These are phyloP conservation scores for Pycnonotus jocosus DNA, from an alignment of 2,113 vertebrate species.

Conservation along the genomic window DNA sequence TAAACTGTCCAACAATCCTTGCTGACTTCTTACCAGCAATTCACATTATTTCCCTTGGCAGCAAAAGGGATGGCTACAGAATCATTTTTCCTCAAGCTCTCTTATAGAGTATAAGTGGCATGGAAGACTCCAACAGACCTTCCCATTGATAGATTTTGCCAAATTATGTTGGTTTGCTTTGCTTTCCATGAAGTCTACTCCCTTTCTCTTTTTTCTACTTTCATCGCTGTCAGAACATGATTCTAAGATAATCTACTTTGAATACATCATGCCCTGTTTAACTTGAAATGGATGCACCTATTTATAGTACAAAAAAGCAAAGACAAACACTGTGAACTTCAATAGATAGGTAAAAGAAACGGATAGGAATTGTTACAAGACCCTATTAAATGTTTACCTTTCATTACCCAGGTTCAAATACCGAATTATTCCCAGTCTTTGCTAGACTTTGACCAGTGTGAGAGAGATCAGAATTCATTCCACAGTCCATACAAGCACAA, in stretches of 20 bases:
- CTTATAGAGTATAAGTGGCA: not conserved
- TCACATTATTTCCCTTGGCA: not conserved
- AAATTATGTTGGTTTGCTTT: not conserved
- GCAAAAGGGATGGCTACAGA: not conserved
- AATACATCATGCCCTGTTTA: not conserved
- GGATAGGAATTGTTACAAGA: not conserved
- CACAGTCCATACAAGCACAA: not conserved
- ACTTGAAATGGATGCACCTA: not conserved
- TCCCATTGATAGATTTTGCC: not conserved
- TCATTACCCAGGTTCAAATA: not conserved
- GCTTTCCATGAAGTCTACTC: not conserved
- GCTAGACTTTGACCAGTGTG: not conserved
- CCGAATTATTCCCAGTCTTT: not conserved
- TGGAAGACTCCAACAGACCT: not conserved
- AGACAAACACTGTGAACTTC: not conserved
- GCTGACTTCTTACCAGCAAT: not conserved
- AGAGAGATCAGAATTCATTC: not conserved
- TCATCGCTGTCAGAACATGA: not conserved
- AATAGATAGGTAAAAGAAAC: not conserved
- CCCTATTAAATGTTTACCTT: not conserved
- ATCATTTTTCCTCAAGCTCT: not conserved
- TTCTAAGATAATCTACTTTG: not conserved
- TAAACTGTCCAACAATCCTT: accelerated
- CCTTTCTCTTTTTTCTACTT: not conserved
- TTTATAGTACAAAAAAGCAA: not conserved